Percentiles rank a stretch among this genome's conserved stretches.
phyloP scores from a whole-genome alignment of 1,140 invertebrate species.

The Nymphalis io region DNA sequence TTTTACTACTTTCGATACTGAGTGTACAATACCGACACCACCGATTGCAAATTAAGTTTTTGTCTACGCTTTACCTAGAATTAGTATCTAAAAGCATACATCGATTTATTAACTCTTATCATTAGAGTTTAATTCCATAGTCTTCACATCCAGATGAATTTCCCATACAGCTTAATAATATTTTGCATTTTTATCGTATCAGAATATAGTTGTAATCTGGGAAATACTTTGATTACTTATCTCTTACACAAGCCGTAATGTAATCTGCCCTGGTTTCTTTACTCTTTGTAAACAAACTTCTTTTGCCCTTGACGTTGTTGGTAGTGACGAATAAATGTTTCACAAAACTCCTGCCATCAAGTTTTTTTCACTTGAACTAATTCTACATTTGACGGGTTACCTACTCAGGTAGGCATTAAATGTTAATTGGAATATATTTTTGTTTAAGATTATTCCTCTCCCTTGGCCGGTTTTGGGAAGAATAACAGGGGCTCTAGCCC shows the following conservation, averaged over 20 bases:
- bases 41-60: conserved; percentile 51
- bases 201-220: background rate
- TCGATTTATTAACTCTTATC: background rate
- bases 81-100: background rate
- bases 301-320: no score
- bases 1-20: conserved; percentile 20
- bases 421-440: no score
- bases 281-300: no score
- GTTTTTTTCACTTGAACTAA: no score
- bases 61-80: conserved; percentile 51
- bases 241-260: background rate
- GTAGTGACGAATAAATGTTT: no score
- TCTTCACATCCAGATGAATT: background rate
- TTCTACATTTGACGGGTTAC: no score
- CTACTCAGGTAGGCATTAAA: no score
- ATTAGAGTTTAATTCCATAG: background rate
- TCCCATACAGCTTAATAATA: background rate
- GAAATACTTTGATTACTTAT: background rate
- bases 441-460: no score
- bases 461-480: no score
- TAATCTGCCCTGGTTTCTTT: background rate
- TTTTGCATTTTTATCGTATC: background rate
- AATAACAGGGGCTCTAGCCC: no score
- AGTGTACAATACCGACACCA: conserved; percentile 55
- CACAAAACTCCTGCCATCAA: no score